Base-by-base conservation (phyloP, 2,888 invertebrate genomes). In the Neria commutata region DNA sequence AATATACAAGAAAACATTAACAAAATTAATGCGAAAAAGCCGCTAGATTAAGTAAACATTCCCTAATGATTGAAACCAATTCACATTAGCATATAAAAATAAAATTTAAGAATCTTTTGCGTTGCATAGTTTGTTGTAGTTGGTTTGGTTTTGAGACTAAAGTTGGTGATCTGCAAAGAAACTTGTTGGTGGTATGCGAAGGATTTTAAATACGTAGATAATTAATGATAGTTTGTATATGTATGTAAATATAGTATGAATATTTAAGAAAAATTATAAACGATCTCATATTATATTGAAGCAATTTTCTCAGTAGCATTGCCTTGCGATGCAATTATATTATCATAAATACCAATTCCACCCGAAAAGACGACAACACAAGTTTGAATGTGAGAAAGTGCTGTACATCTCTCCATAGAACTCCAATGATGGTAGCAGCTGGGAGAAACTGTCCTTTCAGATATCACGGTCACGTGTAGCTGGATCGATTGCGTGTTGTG, bases 141-240 rank as follows among this genome's bases (percentile, higher is more conserved):
- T 77, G 76, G 74, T 73, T 76, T 75, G 73, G 71, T 74, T 68
- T 67, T 70, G 65, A n/a, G n/a, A n/a, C n/a, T n/a, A n/a, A n/a
- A n/a, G 60, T 68, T 66, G 66, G 68, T 63, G 17, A 60, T 63
- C 76, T 76, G 76, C 48, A 76, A 76, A 62, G 69, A 77, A 67
- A 76, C 68, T 76, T 69, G 74, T 50, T 14, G 68, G 62, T 56
- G 55, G 60, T 23, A 37, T 29, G 47, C 40, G n/a, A n/a, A n/a
- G n/a, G n/a, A n/a, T n/a, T n/a, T n/a, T n/a, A n/a, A n/a, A n/a
- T n/a, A n/a, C n/a, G n/a, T n/a, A n/a, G n/a, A n/a, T n/a, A n/a
- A n/a, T n/a, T 19, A 19, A 45, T 42, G 26, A 42, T 8, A 40
- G n/a, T n/a, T n/a, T n/a, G n/a, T n/a, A n/a, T n/a, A n/a, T n/a